Evolutionary conservation across 1,140 invertebrate species (phyloP), one percentile per base, ranked within the genome.

Genomic region (Chelonus insularis): DNA sequence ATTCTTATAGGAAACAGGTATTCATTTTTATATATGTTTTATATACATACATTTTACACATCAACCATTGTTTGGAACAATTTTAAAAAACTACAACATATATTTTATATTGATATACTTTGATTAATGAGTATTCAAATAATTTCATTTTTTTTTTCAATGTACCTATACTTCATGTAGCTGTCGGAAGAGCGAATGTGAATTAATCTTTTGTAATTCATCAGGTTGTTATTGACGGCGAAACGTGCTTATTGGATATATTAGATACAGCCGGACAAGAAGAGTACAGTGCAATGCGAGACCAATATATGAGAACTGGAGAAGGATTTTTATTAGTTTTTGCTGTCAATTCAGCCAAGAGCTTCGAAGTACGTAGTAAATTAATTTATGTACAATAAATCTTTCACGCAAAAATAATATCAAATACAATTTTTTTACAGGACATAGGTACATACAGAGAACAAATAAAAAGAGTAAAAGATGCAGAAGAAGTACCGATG

Each of bases 231-330:
- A 98, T 98, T 73, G 97, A 99, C 84, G 96, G 95, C 18, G 97
- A 99, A 84, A 99, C 97, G 61, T 99, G 97, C 85, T 85, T 99
- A 64, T 82, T 99, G 72, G 97, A 99, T 83, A 99, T 99, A 77
- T 86, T 99, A 69, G 97, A 99, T 79, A 99, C 97, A 62, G 97
- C 97, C 52, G 97, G 97, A 69, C 97, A 99, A 89, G 96, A 99
- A 83, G 96, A 99, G 83, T 99, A 98, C 81, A 97, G 94, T 82
- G 95, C 95, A 64, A 97, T 97, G 95, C 84, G 95, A 72, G 95
- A 98, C 82, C 95, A 98, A 84, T 98, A 98, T 79, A 97, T 98
- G 95, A 86, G 96, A 70, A 97, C 95, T 25, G 97, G 97, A 5
- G 96, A 99, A 85, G 97, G 97, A 11, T 99, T 99, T 84, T 85